These are phyloP conservation scores for Andrena bucephala DNA, from an alignment of 2,888 invertebrate species.

Conservation along the genomic window DNA sequence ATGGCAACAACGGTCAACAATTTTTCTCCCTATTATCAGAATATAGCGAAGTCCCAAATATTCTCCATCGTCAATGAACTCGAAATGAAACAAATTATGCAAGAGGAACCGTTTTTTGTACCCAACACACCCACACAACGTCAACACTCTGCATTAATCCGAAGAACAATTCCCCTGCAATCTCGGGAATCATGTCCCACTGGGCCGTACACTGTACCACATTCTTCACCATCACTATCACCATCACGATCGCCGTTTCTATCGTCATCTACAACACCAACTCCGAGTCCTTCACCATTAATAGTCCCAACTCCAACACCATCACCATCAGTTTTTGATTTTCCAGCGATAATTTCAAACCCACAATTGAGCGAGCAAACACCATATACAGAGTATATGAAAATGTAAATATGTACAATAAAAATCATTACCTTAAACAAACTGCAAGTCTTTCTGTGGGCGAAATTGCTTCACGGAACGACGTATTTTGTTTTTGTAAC, in stretches of 20 bases:
- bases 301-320: no score
- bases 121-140: background rate
- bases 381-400: background rate
- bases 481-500: constrained; percentile 1
- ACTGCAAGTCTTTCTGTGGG: background rate
- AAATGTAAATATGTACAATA: constrained; percentile 1
- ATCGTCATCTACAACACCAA: background rate
- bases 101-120: background rate
- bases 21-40: background rate
- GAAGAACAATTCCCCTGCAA: no score
- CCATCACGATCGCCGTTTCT: background rate
- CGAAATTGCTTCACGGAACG: background rate
- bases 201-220: no score
- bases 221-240: background rate
- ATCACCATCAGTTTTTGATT: background rate
- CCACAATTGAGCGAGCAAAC: background rate
- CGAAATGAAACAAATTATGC: background rate
- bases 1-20: background rate
- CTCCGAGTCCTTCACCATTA: no score
- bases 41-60: constrained; percentile 5
- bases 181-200: no score
- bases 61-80: constrained; percentile 2
- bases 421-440: background rate
- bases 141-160: background rate
- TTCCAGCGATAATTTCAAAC: background rate